Percentiles rank a stretch among this genome's conserved stretches.
Conservation (phyloP, 2,888 invertebrate species). For the Myopa testacea region DNA sequence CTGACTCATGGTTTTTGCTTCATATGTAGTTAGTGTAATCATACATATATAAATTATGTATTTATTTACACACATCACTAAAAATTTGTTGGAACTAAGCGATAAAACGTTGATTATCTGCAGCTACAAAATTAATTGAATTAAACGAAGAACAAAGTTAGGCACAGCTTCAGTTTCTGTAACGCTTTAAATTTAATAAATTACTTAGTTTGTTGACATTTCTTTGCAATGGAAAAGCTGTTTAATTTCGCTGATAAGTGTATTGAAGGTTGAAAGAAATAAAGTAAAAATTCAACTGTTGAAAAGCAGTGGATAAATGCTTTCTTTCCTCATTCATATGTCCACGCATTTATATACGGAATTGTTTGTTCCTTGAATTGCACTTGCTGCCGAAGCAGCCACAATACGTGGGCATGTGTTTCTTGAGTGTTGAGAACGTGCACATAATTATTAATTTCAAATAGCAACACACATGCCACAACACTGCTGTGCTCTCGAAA, state of each 20-base stretch:
- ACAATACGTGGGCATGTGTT: not conserved
- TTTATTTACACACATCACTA: not conserved
- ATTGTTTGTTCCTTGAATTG: not conserved
- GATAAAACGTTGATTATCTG: constrained; percentile 28
- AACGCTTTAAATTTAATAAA: not conserved
- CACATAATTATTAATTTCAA: constrained; percentile 40
- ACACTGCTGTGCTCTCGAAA: not conserved
- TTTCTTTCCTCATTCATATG: constrained; percentile 16
- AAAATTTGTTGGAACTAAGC: constrained; percentile 17
- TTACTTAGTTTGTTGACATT: not conserved
- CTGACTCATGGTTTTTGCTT: not conserved
- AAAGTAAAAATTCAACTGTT: not conserved
- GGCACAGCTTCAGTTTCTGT: not conserved
- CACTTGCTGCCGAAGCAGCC: not conserved
- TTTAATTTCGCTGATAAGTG: constrained; percentile 1
- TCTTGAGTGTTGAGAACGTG: constrained; percentile 34
- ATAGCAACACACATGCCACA: constrained; percentile 6
- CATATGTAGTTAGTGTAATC: no score
- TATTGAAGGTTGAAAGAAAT: constrained; percentile 49
- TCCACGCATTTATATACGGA: constrained; percentile 6
- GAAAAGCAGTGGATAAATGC: not conserved
- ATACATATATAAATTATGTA: not conserved
- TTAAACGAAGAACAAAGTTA: constrained; percentile 7
- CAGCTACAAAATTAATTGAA: constrained; percentile 26
- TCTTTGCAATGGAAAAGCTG: constrained; percentile 12